Base-by-base conservation (phyloP, 2,797 vertebrate genomes). In the Hemibagrus guttatus region DNA sequence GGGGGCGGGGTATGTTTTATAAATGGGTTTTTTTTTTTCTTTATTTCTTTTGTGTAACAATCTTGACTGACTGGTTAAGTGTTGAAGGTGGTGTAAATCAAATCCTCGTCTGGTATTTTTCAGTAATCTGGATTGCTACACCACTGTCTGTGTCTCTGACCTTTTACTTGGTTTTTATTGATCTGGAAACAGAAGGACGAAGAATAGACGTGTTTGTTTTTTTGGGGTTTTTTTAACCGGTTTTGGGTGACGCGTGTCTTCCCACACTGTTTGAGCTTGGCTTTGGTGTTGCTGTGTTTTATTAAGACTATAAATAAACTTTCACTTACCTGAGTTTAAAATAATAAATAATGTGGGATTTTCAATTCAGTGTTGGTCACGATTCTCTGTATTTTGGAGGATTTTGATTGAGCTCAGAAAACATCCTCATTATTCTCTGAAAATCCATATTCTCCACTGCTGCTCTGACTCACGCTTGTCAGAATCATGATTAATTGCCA, bases 331-430 rank as follows among this genome's bases (percentile, higher is more conserved):
- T 39, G 76, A 23, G 31, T 4, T 21, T 23, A 79, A 23, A 80
- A 61, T 13, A n/a, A 63, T n/a, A 13, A 80, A 61, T 39, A 17
- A 63, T n/a, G 58, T 63, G 28, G 5, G 9, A 13, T n/a, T 16
- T 2, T 46, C 39, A 5, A 13, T 39, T 59, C 46, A 49, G 54
- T 46, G 16, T 63, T 63, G 17, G 23, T 81, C 79, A 81, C 39
- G 14, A 63, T 28, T 46, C 39, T 81, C 21, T 42, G 6, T 42
- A 8, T 81, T 80, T 61, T 13, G 11, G 9, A 23, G 78, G 78
- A 35, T 61, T 46, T 81, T 81, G 58, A 81, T 81, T 81, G 21
- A 63, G 23, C 58, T 81, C 9, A 35, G 39, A 79, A 79, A 79
- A 59, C 76, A 23, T 59, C 78, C 78, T 81, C 39, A 17, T 81